phyloP scores from a whole-genome alignment of 2,113 vertebrate species.

The Cygnus buccinator region DNA sequence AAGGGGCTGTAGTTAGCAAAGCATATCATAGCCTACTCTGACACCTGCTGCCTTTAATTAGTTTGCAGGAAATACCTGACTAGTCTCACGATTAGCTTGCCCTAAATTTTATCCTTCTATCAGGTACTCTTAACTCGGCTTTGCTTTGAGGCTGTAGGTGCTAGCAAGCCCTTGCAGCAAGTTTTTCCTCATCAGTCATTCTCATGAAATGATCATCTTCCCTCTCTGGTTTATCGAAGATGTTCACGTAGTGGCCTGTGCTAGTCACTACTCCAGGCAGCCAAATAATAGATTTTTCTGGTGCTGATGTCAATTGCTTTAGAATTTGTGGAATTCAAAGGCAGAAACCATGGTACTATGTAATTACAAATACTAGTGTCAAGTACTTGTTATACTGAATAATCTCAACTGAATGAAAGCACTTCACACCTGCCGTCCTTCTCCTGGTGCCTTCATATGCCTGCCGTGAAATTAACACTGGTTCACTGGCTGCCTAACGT shows the following conservation, averaged over 20 bases:
- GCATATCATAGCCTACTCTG: neutral
- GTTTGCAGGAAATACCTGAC: neutral
- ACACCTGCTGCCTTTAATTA: neutral
- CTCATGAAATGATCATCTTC: neutral
- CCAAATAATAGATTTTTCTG: neutral
- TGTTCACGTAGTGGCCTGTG: neutral
- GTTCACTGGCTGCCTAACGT: neutral
- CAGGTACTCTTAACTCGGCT: neutral
- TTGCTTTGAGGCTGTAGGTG: neutral
- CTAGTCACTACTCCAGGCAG: neutral
- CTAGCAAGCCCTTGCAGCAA: neutral
- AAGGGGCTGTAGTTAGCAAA: neutral
- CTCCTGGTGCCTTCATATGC: neutral
- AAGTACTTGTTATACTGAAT: neutral
- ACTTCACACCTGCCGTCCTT: neutral
- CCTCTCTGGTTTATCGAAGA: neutral
- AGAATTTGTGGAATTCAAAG: neutral
- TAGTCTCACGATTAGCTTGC: neutral
- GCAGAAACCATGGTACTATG: neutral
- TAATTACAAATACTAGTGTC: too few relatives aligned
- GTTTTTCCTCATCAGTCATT: neutral
- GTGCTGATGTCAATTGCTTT: neutral
- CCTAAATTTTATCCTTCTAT: neutral
- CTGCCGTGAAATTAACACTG: neutral
- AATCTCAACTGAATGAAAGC: neutral